These are phyloP conservation scores for Hephaestus fuliginosus DNA, from an alignment of 2,797 vertebrate species.

Conservation along the genomic window DNA sequence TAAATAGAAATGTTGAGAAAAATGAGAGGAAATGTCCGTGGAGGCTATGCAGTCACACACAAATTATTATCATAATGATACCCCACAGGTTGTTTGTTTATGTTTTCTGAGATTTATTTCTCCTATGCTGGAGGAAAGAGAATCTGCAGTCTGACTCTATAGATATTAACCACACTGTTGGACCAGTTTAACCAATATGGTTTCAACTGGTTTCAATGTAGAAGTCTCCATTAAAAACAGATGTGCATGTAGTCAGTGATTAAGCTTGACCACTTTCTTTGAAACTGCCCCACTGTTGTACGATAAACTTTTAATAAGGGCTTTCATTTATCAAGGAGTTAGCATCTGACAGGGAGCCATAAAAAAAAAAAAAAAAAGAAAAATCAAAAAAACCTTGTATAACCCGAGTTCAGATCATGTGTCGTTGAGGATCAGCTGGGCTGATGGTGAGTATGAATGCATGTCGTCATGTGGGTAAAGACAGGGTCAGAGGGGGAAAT, in stretches of 20 bases:
- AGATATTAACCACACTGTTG: constrained; percentile 7
- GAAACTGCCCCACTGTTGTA: constrained; percentile 4
- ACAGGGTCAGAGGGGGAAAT: constrained; percentile 8
- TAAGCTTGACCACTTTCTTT: constrained; percentile 3
- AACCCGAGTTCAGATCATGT: constrained; percentile 23
- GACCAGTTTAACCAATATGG: constrained; percentile 40
- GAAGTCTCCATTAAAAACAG: constrained; percentile 54
- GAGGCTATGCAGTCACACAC: constrained; percentile 54
- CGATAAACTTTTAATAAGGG: constrained; percentile 8
- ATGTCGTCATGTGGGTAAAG: constrained; percentile 27
- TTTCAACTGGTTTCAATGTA: constrained; percentile 25
- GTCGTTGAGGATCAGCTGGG: constrained; percentile 30
- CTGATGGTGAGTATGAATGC: background rate
- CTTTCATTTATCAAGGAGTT: constrained; percentile 21
- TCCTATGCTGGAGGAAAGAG: constrained; percentile 29
- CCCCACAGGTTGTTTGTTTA: constrained; percentile 52
- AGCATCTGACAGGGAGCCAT: constrained; percentile 1
- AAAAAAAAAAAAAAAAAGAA: background rate
- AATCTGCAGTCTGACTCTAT: constrained; percentile 8
- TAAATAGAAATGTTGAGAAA: constrained; percentile 73
- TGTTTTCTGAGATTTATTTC: constrained; percentile 65
- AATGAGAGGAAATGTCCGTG: constrained; percentile 52
- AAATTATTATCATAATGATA: constrained; percentile 56
- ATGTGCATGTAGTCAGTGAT: constrained; percentile 29
- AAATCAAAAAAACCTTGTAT: background rate